phyloP scores from a whole-genome alignment of 2,113 vertebrate genomes.

The Motacilla alba region DNA sequence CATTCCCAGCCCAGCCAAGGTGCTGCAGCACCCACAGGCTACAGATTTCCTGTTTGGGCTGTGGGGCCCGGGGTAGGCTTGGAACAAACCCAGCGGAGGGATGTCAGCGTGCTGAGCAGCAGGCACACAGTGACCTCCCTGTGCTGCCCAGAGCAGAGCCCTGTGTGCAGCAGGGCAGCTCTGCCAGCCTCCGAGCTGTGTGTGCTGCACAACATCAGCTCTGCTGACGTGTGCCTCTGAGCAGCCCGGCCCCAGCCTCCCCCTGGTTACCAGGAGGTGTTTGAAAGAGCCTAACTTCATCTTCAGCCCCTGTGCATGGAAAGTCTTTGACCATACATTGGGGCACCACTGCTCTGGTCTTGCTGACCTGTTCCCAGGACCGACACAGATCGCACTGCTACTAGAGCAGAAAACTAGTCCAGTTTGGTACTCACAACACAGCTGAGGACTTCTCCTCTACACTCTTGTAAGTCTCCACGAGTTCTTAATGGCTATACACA shows the following conservation, averaged over 20 bases:
- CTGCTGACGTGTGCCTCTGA: not conserved
- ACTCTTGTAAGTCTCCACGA: not conserved
- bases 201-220: not conserved
- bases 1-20: not conserved
- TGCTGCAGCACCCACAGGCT: not conserved
- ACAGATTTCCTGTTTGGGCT: not conserved
- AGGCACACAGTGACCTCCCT: not conserved
- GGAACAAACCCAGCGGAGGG: not conserved
- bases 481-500: not conserved
- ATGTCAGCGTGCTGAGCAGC: not conserved
- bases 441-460: not conserved
- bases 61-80: fast-evolving
- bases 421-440: not conserved
- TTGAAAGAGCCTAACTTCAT: not conserved
- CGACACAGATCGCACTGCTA: not conserved
- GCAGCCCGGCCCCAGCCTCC: not conserved
- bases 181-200: not conserved
- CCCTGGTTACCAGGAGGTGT: not conserved
- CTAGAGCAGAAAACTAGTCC: not conserved
- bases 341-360: not conserved
- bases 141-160: not conserved
- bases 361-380: not conserved
- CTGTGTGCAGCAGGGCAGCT: not conserved
- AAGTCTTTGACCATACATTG: not conserved
- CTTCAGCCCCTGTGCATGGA: not conserved